phyloP scores from a whole-genome alignment of 2,888 invertebrate genomes.

The Heliconius sara region DNA sequence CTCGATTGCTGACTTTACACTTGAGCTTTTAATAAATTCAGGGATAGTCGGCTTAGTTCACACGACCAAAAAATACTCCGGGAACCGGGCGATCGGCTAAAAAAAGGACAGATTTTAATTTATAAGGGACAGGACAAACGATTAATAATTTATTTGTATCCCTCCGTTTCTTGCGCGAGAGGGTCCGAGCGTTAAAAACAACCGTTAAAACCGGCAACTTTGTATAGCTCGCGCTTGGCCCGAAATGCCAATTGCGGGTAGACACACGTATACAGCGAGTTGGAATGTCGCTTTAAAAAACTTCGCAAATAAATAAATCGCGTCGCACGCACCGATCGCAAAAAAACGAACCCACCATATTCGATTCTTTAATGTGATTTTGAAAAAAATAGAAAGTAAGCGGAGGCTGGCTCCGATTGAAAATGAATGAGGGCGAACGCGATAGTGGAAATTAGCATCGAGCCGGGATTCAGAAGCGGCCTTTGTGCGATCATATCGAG shows the following conservation, averaged over 20 bases:
- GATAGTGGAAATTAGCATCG: conserved; percentile 85
- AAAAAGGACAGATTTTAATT: conserved; percentile 83
- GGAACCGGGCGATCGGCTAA: conserved; percentile 64
- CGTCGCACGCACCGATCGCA: conserved; percentile 78
- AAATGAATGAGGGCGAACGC: conserved; percentile 84
- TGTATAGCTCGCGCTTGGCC: conserved; percentile 82
- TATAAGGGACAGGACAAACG: conserved; percentile 85
- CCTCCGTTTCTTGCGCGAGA: conserved; percentile 77
- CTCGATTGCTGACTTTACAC: conserved; percentile 83
- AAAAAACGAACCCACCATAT: conserved; percentile 79
- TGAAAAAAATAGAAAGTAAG: conserved; percentile 79
- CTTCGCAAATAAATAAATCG: conserved; percentile 83
- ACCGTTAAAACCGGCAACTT: conserved; percentile 83
- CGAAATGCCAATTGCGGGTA: conserved; percentile 84
- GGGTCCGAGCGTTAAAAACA: conserved; percentile 82
- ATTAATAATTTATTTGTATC: conserved; percentile 85
- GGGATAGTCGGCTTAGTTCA: conserved; percentile 77
- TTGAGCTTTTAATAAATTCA: conserved; percentile 82
- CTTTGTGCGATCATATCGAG: conserved; percentile 85
- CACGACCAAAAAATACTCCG: conserved; percentile 75
- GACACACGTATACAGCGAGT: conserved; percentile 83
- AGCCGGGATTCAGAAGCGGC: conserved; percentile 82
- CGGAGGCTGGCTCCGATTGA: conserved; percentile 81
- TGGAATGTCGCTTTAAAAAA: conserved; percentile 84
- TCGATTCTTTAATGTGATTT: conserved; percentile 84